Evolutionary conservation across 2,113 vertebrate genomes (phyloP).

Genomic region (rat (Rattus norvegicus)): DNA sequence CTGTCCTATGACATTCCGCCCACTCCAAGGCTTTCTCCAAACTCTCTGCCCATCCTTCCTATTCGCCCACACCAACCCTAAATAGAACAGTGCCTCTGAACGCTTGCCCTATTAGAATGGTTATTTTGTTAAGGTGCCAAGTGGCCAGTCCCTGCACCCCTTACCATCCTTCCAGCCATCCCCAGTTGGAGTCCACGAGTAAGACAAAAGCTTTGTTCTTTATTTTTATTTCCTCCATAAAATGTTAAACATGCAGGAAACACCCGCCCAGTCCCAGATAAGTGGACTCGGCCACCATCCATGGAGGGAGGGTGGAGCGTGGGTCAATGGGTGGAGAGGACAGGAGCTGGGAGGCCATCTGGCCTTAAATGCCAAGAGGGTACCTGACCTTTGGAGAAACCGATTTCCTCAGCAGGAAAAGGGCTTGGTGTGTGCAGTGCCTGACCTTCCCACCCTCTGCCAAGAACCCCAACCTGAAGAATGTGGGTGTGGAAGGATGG

Average conservation of each 20-base stretch:
- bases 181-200: constrained; percentile 67
- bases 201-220: constrained; percentile 78
- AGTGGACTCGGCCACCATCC: constrained; percentile 45
- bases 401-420: background rate
- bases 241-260: constrained; percentile 81
- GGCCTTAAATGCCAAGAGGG: background rate
- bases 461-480: constrained; percentile 24
- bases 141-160: constrained; percentile 29
- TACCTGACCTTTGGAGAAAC: background rate
- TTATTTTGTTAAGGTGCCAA: constrained; percentile 70
- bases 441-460: background rate
- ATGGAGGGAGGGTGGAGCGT: background rate
- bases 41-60: background rate
- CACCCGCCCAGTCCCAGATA: constrained; percentile 76
- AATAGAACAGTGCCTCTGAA: constrained; percentile 11
- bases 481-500: constrained; percentile 4
- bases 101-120: constrained; percentile 50
- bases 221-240: constrained; percentile 79
- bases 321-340: background rate
- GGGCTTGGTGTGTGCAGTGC: background rate
- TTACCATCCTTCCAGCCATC: constrained; percentile 64
- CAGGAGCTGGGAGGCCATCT: background rate
- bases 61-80: background rate
- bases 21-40: background rate
- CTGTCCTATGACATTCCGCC: background rate